A percentile compares a stretch with the other conserved stretches of the same genome.
Conservation (phyloP, 2,113 vertebrate genomes). For the Tragulus kanchil region DNA sequence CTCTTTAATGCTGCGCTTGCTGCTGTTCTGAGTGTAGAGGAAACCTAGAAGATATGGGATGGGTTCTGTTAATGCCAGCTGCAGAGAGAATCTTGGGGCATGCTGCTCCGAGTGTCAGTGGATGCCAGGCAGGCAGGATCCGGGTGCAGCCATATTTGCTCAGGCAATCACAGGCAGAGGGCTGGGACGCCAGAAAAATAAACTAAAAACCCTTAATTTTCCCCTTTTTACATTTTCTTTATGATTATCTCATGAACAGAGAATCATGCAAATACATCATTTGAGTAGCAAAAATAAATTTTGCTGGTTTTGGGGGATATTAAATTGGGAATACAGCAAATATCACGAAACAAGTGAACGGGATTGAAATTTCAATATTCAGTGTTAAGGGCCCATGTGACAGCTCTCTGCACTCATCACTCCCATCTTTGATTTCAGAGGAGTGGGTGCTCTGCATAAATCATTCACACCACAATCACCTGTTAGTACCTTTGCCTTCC, state of each 20-base stretch:
- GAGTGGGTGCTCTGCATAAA: constrained; percentile 21
- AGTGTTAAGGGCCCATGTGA: constrained; percentile 74
- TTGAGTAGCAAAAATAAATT: constrained; percentile 41
- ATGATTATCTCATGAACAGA: constrained; percentile 25
- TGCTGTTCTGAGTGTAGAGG: constrained; percentile 92
- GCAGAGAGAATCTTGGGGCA: constrained; percentile 67
- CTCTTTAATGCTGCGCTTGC: constrained; percentile 94
- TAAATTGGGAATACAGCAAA: constrained; percentile 58
- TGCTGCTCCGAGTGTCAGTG: constrained; percentile 65
- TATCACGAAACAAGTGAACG: constrained; percentile 9
- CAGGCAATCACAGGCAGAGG: constrained; percentile 72
- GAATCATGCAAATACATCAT: not conserved
- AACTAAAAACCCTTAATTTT: not conserved
- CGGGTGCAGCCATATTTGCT: not conserved
- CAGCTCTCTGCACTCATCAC: constrained; percentile 59
- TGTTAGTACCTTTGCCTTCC: constrained; percentile 93
- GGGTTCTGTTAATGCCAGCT: constrained; percentile 85
- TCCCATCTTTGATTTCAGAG: constrained; percentile 37
- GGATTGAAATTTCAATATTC: constrained; percentile 58
- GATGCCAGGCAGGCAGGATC: constrained; percentile 61
- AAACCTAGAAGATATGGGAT: constrained; percentile 95
- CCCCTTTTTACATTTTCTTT: not conserved
- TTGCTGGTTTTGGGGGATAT: not conserved
- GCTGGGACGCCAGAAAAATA: constrained; percentile 63
- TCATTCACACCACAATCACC: constrained; percentile 79